These are phyloP conservation scores for Colossoma macropomum DNA, from an alignment of 2,113 vertebrate genomes.

Conservation along the genomic window DNA sequence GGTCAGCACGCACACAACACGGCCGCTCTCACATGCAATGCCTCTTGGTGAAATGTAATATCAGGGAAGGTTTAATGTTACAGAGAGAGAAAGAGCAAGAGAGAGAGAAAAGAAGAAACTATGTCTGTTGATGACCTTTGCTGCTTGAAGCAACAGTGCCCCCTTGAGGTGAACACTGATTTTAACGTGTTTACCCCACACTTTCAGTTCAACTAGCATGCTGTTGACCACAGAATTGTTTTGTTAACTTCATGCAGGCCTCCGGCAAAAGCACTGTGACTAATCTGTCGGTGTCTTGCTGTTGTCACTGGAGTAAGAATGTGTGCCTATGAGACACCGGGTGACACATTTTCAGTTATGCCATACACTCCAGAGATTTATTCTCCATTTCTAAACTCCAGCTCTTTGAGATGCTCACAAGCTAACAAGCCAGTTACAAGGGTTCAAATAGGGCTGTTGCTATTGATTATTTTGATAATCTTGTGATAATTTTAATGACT, in stretches of 20 bases:
- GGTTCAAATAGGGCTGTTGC: background rate
- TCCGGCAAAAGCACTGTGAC: conserved; percentile 40
- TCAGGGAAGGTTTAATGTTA: conserved; percentile 30
- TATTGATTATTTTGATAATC: too few relatives aligned
- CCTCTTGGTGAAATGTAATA: conserved; percentile 42
- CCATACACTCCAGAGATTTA: conserved; percentile 9
- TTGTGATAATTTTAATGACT: too few relatives aligned
- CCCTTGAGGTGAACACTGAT: conserved; percentile 27
- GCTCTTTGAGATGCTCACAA: background rate
- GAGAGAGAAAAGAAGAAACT: background rate
- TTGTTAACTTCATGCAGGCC: conserved; percentile 27
- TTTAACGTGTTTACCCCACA: background rate
- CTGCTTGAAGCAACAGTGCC: conserved; percentile 44
- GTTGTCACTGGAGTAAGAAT: background rate
- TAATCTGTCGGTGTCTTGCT: conserved; percentile 29
- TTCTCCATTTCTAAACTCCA: background rate
- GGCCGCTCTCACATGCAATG: conserved; percentile 49
- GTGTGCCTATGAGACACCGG: background rate
- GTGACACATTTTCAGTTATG: conserved; percentile 29
- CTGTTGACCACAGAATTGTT: conserved; percentile 6
- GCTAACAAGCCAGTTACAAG: background rate
- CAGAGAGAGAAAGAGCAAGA: background rate
- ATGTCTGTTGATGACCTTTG: background rate
- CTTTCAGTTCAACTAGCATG: conserved; percentile 22
- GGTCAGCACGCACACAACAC: conserved; percentile 42